These are phyloP conservation scores for Paramormyrops kingsleyae DNA, from an alignment of 2,113 vertebrate genomes.

Conservation along the genomic window DNA sequence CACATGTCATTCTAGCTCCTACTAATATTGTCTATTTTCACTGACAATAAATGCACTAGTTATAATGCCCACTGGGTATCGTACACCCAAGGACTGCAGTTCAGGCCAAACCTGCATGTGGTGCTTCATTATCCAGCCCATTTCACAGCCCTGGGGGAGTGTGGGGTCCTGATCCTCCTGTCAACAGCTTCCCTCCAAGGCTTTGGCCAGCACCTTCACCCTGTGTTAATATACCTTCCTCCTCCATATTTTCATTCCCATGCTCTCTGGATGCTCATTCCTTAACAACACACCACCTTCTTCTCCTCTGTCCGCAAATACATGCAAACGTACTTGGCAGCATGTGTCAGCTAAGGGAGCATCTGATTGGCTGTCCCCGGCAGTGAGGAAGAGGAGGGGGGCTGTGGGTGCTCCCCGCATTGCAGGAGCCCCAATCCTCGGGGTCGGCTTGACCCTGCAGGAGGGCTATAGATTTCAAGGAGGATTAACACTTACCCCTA, in stretches of 20 bases:
- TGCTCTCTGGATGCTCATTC: background rate
- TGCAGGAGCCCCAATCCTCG: background rate
- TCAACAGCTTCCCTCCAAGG: background rate
- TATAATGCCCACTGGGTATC: background rate
- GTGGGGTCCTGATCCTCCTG: background rate
- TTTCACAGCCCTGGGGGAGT: background rate
- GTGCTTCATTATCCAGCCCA: background rate
- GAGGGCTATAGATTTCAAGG: constrained; percentile 6
- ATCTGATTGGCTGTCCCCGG: background rate
- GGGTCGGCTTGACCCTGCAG: constrained; percentile 13
- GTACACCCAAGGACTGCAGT: background rate
- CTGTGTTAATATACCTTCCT: background rate
- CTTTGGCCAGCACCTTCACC: background rate
- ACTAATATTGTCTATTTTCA: background rate
- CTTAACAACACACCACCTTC: background rate
- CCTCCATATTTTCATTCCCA: background rate
- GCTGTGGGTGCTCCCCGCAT: background rate
- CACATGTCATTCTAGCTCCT: background rate
- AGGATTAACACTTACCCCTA: constrained; percentile 22
- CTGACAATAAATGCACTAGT: background rate
- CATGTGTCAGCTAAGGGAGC: background rate
- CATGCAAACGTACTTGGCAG: background rate
- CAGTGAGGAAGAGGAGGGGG: background rate
- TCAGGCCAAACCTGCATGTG: background rate
- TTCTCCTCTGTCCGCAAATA: background rate